Conservation (phyloP, 2,113 vertebrate species). For the Muntiacus reevesi region DNA sequence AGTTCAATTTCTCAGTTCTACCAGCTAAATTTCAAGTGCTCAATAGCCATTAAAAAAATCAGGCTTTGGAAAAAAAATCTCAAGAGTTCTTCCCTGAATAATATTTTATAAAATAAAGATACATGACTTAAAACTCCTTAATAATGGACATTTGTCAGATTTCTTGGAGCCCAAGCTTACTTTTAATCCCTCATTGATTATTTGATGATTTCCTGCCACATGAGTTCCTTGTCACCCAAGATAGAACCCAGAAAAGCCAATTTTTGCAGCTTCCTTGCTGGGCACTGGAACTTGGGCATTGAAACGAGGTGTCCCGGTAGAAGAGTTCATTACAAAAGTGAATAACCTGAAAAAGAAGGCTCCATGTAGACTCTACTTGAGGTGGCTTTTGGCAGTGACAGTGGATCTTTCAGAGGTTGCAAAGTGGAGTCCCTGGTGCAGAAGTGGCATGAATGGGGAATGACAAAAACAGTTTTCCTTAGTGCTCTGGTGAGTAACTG, state of each 20-base stretch:
- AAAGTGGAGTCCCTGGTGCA: not conserved
- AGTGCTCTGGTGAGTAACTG: not conserved
- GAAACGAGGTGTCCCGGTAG: not conserved
- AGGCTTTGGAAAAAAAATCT: not conserved
- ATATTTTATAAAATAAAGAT: not conserved
- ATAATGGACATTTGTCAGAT: not conserved
- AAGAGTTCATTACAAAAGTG: not conserved
- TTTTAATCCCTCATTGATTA: not conserved
- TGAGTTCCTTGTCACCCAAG: not conserved
- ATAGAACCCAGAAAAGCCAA: not conserved
- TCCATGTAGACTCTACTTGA: not conserved
- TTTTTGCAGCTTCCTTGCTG: not conserved
- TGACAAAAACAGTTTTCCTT: not conserved
- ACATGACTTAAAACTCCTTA: not conserved
- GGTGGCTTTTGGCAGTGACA: not conserved
- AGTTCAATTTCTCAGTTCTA: not conserved
- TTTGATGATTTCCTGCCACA: not conserved
- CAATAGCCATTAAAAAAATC: not conserved
- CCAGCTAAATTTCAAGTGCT: not conserved
- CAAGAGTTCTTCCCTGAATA: not conserved
- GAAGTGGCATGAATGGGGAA: not conserved
- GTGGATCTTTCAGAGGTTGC: not conserved
- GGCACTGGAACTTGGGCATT: not conserved
- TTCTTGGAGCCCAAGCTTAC: not conserved
- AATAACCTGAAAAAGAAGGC: not conserved